These are phyloP conservation scores for Trochalopteron elliotii DNA, from an alignment of 2,113 vertebrate species.

Conservation along the genomic window DNA sequence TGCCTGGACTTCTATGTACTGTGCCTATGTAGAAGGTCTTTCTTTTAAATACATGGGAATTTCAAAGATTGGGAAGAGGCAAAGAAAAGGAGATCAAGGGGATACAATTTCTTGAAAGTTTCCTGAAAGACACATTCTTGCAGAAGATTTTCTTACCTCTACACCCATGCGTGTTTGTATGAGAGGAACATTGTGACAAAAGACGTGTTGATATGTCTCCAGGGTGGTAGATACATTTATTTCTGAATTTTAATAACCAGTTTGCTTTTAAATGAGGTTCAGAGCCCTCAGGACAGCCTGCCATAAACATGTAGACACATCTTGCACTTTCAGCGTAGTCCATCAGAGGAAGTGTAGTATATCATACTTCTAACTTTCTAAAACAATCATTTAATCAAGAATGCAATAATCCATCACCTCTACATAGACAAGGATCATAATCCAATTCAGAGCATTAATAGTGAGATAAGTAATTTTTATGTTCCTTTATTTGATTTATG, in stretches of 20 bases:
- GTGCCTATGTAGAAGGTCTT: neutral
- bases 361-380: neutral
- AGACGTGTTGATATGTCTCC: neutral
- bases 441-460: neutral
- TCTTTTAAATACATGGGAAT: neutral
- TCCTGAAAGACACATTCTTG: neutral
- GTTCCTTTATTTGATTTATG: neutral
- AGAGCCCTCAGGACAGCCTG: neutral
- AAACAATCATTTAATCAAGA: neutral
- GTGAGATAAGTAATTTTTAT: neutral
- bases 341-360: neutral
- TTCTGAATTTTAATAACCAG: neutral
- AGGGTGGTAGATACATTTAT: neutral
- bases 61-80: neutral
- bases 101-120: neutral
- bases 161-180: neutral
- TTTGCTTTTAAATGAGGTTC: neutral
- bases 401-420: neutral
- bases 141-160: neutral
- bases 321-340: neutral
- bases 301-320: neutral
- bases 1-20: neutral
- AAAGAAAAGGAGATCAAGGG: neutral
- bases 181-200: neutral
- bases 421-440: neutral